Percentiles rank a stretch among this genome's conserved stretches.
Conservation (phyloP, 1,140 invertebrate species). For the Saccostrea glomerata region DNA sequence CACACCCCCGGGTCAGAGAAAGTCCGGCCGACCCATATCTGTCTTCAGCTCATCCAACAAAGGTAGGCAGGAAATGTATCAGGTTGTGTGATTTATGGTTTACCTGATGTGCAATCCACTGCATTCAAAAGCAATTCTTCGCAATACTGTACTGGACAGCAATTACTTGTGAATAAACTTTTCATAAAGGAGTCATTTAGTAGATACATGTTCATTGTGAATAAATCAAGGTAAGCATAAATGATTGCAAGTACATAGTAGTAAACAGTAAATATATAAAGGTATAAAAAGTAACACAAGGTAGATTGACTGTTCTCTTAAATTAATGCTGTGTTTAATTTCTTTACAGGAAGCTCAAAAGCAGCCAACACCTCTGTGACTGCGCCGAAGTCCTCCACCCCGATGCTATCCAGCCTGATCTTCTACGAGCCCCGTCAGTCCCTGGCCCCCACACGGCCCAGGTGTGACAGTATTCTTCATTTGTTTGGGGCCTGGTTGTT, state of each 20-base stretch:
- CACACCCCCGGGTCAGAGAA: slow-evolving; percentile 74
- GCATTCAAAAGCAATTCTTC: too few relatives aligned
- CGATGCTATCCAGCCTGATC: slow-evolving; percentile 56
- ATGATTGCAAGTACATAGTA: too few relatives aligned
- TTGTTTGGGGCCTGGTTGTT: slow-evolving; percentile 98
- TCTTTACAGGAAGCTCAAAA: slow-evolving; percentile 56
- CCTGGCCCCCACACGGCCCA: slow-evolving; percentile 83
- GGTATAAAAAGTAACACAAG: too few relatives aligned
- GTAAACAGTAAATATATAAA: too few relatives aligned
- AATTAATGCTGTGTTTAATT: slow-evolving; percentile 12
- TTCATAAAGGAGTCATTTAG: too few relatives aligned
- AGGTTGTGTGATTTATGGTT: too few relatives aligned
- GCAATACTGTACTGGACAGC: too few relatives aligned
- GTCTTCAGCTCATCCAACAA: slow-evolving; percentile 61
- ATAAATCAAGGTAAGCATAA: too few relatives aligned
- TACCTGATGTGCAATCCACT: too few relatives aligned
- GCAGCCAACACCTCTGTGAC: slow-evolving; percentile 45
- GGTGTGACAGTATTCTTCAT: slow-evolving; percentile 95
- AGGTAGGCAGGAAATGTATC: neutral
- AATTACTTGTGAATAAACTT: too few relatives aligned
- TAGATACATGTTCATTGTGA: too few relatives aligned
- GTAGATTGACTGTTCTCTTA: neutral
- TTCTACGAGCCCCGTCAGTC: slow-evolving; percentile 70
- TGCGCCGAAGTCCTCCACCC: slow-evolving; percentile 48
- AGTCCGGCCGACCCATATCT: slow-evolving; percentile 65